Evolutionary conservation across 2,888 invertebrate genomes (phyloP), one percentile per base, ranked within the genome.

Genomic region (Macrophya alboannulata): DNA sequence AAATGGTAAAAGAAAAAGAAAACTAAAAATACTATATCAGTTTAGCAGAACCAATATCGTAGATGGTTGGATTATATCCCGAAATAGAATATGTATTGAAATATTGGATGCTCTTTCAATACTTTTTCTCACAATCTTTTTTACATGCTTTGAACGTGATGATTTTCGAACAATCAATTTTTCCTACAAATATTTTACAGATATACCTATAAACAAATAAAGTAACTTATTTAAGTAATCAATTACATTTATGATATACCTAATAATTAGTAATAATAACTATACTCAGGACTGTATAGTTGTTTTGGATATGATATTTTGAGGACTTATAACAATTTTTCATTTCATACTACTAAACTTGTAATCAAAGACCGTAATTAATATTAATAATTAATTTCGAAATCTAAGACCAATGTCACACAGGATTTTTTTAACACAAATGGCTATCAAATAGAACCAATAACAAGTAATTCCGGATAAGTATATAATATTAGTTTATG

Each of bases 161-260:
- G 62, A 81, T 81, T 81, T 81, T 81, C 81, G 81, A 81, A 81
- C 59, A 81, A 81, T 81, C 81, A 81, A 81, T 81, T 43, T 43
- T 81, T 81, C 40, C 81, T 81, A 81, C 8, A 6, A 81, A 81
- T 81, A 81, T 81, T 81, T 81, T 59, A 81, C 81, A 81, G 81
- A 81, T 62, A 43, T 43, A 43, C 10, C 3, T 6, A 72, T 40
- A 45, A 74, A 45, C 10, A 45, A 45, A 51, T 51, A 81, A 81
- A 59, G 59, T 81, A 81, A 62, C 59, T 81, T 81, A 81, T 81
- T 81, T 81, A 62, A 62, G 43, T 81, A 81, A 81, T 62, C 40
- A 62, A 81, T 43, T 62, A 81, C 81, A 81, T 43, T 81, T 77
- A 51, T 37, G 25, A 62, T 48, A 77, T 48, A 55, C 21, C 31